Percentiles rank a stretch among this genome's conserved stretches.
These are phyloP conservation scores for Manis crassicaudata DNA, from an alignment of 2,797 vertebrate species.

Conservation along the genomic window DNA sequence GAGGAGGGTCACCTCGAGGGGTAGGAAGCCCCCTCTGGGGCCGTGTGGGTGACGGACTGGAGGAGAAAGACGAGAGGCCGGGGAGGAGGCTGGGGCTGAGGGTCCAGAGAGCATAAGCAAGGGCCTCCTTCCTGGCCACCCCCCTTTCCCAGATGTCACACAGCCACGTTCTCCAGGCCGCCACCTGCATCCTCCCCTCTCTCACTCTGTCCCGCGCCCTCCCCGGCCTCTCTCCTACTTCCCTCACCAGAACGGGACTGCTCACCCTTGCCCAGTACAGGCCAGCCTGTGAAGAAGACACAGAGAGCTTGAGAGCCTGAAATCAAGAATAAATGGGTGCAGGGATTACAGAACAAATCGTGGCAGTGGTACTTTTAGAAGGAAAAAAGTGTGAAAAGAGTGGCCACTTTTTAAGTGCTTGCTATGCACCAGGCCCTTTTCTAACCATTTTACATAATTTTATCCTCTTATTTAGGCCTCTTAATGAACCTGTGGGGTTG, in stretches of 20 bases:
- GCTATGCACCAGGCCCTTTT: not conserved
- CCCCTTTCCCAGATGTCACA: not conserved
- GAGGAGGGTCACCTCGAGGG: not conserved
- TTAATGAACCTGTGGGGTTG: not conserved
- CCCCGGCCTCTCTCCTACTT: not conserved
- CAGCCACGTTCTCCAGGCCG: not conserved
- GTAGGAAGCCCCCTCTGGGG: not conserved
- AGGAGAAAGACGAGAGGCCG: not conserved
- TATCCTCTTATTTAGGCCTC: not conserved
- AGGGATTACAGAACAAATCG: not conserved
- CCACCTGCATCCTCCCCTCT: not conserved
- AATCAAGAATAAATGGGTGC: not conserved
- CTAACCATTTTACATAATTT: not conserved
- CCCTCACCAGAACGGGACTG: not conserved
- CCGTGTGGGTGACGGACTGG: not conserved
- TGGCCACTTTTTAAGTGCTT: not conserved
- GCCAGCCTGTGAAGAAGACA: not conserved
- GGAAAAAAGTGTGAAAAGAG: not conserved
- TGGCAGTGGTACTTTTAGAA: not conserved
- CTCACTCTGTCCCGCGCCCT: not conserved
- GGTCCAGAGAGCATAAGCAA: not conserved
- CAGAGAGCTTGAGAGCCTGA: not conserved
- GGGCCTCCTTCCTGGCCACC: not conserved
- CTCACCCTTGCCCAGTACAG: not conserved
- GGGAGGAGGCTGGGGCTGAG: not conserved